Evolutionary conservation across 2,797 vertebrate species (phyloP).

Genomic region (Neoniphon sammara): DNA sequence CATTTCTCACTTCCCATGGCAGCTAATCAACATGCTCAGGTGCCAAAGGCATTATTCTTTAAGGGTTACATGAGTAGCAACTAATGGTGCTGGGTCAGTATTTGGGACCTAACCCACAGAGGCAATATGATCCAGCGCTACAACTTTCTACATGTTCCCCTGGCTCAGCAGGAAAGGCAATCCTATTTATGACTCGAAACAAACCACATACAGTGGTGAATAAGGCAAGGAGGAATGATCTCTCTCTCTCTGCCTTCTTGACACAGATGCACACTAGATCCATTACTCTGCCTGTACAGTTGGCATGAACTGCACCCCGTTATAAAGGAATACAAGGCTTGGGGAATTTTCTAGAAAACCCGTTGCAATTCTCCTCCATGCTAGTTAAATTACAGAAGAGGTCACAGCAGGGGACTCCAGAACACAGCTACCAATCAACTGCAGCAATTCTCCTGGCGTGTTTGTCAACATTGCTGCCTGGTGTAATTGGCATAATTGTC

Average conservation of each 20-base stretch:
- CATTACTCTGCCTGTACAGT: constrained; percentile 66
- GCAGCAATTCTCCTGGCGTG: constrained; percentile 73
- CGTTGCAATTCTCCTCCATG: constrained; percentile 71
- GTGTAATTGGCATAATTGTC: constrained; percentile 83
- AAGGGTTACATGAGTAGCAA: constrained; percentile 70
- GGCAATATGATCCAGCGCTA: constrained; percentile 67
- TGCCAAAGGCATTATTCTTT: constrained; percentile 64
- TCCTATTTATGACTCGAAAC: constrained; percentile 64
- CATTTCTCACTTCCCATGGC: constrained; percentile 47
- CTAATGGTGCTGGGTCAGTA: constrained; percentile 68
- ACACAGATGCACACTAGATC: constrained; percentile 59
- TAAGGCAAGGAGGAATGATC: constrained; percentile 19
- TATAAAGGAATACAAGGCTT: constrained; percentile 69
- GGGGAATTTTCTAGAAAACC: constrained; percentile 72
- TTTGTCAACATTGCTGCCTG: constrained; percentile 81
- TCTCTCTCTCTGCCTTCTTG: constrained; percentile 46
- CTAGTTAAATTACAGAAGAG: constrained; percentile 82
- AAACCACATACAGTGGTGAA: constrained; percentile 49
- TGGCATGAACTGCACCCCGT: constrained; percentile 59
- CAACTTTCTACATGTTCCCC: constrained; percentile 63
- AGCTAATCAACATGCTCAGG: constrained; percentile 59
- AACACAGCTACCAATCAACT: constrained; percentile 70
- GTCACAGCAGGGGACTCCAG: constrained; percentile 73
- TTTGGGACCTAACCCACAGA: constrained; percentile 70
- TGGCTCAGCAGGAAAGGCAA: constrained; percentile 53